These are phyloP conservation scores for Triplophysa tibetana DNA, from an alignment of 2,113 vertebrate genomes.

Conservation along the genomic window DNA sequence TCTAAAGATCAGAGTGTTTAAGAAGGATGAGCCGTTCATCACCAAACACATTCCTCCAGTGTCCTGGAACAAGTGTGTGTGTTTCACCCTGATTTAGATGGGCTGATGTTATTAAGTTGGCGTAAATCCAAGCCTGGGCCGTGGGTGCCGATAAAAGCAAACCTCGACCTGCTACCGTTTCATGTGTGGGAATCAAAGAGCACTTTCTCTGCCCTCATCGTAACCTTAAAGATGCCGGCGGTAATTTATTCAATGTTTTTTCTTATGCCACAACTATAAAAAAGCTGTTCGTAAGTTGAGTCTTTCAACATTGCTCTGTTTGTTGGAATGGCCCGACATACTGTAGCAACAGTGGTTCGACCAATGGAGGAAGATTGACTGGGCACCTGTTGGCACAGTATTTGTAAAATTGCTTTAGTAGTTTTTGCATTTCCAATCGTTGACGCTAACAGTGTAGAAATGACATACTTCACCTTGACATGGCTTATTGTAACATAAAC, in stretches of 20 bases:
- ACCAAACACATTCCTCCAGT: slow-evolving; percentile 42
- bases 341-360: too few species aligned
- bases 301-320: too few species aligned
- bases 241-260: too few species aligned
- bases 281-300: too few species aligned
- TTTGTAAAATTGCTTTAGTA: too few species aligned
- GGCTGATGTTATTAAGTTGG: slow-evolving; percentile 48
- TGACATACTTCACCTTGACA: background rate
- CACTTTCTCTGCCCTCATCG: background rate
- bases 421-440: too few species aligned
- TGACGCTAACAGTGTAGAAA: background rate
- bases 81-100: slow-evolving; percentile 46
- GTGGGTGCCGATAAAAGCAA: slow-evolving; percentile 8
- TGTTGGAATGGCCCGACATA: too few species aligned
- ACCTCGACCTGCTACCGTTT: slow-evolving; percentile 15
- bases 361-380: too few species aligned
- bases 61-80: slow-evolving; percentile 34
- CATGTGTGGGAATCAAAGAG: slow-evolving; percentile 46
- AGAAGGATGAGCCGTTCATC: slow-evolving; percentile 56
- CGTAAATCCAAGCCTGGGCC: slow-evolving; percentile 35
- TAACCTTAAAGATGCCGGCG: background rate
- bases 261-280: too few species aligned
- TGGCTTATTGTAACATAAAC: too few species aligned
- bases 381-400: too few species aligned
- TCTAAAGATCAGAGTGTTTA: slow-evolving; percentile 58